Percentiles rank a stretch among this genome's conserved stretches.
Evolutionary conservation across 2,113 vertebrate genomes (phyloP).

Genomic region (crab-eating macaque (Macaca fascicularis)): T2T-MFA8v1.1 NC_088376.1:105272501-105273000

Average conservation of each 20-base stretch:
- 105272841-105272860: background rate
- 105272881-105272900: background rate
- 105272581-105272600: background rate
- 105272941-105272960: background rate
- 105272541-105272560: background rate
- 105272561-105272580: background rate
- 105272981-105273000: constrained; percentile 19
- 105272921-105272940: constrained; percentile 7
- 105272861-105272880: constrained; percentile 10
- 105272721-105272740: background rate
- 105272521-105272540: background rate
- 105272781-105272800: background rate
- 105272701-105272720: rapidly evolving
- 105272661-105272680: background rate
- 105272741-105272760: no score
- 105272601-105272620: background rate
- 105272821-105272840: background rate
- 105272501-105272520: background rate
- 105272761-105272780: background rate
- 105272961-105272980: background rate
- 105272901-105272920: background rate
- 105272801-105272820: background rate
- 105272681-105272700: background rate
- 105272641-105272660: background rate
- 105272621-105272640: background rate